phyloP scores from a whole-genome alignment of 2,888 invertebrate genomes.

The Tachystola acroxantha region DNA sequence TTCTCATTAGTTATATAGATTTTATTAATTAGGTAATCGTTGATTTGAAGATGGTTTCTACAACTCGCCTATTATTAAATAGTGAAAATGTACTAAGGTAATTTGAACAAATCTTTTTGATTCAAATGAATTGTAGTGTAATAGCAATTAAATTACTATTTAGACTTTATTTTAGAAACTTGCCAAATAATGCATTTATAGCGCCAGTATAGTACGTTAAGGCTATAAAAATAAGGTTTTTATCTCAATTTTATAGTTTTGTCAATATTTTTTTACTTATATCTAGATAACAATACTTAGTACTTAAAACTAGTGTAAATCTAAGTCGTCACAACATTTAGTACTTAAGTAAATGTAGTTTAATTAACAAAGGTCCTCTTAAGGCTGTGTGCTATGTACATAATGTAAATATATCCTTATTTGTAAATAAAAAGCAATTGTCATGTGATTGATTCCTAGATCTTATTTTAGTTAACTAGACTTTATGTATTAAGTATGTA shows the following conservation, averaged over 20 bases:
- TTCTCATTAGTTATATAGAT: no score
- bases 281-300: neutral
- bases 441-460: conserved; percentile 13
- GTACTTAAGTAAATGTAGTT: conserved; percentile 8
- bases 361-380: conserved; percentile 52
- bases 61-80: no score
- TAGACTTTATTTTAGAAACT: neutral
- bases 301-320: conserved; percentile 3
- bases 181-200: neutral
- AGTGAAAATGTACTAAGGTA: no score
- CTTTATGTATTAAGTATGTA: neutral
- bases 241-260: conserved; percentile 4
- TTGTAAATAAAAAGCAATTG: conserved; percentile 3
- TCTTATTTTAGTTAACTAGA: neutral
- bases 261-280: conserved; percentile 3
- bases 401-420: conserved; percentile 53
- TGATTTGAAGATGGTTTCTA: no score
- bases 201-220: no score
- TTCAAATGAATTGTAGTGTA: no score
- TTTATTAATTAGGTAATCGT: no score
- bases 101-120: no score
- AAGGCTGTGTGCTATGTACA: conserved; percentile 59
- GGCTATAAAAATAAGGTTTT: neutral
- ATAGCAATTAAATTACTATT: no score
- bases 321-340: conserved; percentile 52